These are phyloP conservation scores for Heterochromis multidens DNA, from an alignment of 2,113 vertebrate species.

Conservation along the genomic window DNA sequence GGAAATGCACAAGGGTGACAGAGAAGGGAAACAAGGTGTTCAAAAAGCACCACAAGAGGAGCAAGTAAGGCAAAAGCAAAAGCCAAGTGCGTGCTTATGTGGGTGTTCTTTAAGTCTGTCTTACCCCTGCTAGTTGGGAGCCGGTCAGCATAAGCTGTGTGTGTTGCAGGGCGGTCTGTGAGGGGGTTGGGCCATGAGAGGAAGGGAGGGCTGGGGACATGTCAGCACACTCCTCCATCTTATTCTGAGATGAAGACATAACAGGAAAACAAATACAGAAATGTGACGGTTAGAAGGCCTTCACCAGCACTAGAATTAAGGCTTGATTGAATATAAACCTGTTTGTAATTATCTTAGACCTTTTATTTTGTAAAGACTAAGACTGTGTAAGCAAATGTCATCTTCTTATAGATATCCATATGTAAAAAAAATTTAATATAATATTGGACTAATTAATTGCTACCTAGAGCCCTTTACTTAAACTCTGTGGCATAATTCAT, in stretches of 20 bases:
- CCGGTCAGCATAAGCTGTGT: slow-evolving; percentile 91
- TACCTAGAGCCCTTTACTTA: background rate
- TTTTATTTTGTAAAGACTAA: background rate
- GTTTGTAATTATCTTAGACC: background rate
- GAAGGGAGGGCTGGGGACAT: slow-evolving; percentile 78
- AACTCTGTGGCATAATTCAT: background rate
- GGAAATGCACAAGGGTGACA: background rate
- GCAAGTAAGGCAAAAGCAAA: slow-evolving; percentile 42
- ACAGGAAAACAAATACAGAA: background rate
- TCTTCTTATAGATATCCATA: background rate
- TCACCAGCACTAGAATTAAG: background rate
- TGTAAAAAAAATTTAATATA: background rate
- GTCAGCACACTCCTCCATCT: slow-evolving; percentile 83
- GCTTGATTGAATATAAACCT: background rate
- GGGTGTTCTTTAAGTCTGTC: background rate
- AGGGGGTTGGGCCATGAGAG: slow-evolving; percentile 78
- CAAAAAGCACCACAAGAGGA: slow-evolving; percentile 38
- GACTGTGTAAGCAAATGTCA: background rate
- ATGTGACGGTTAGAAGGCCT: background rate
- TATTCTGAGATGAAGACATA: slow-evolving; percentile 75
- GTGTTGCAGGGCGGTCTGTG: slow-evolving; percentile 84
- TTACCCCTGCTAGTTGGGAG: slow-evolving; percentile 89
- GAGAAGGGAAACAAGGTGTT: slow-evolving; percentile 25
- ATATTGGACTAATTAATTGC: background rate
- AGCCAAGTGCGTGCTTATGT: background rate